phyloP scores from a whole-genome alignment of 2,797 vertebrate genomes.

The Squalus acanthias region DNA sequence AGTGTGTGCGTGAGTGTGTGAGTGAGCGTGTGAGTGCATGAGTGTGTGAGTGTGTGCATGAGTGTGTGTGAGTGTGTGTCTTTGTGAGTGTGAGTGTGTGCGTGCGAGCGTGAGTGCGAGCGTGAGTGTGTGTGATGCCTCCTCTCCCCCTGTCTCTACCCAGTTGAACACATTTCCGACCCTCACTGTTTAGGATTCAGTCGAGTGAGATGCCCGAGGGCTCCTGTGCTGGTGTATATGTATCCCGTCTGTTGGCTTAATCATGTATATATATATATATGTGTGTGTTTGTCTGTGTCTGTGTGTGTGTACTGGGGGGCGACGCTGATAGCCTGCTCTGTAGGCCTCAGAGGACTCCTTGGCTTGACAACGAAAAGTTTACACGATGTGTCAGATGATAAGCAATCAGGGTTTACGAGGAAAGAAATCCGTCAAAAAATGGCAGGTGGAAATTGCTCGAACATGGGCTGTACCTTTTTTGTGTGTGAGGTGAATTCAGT shows the following conservation, averaged over 20 bases:
- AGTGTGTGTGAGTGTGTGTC: background rate
- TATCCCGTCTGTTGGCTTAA: background rate
- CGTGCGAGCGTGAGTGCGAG: background rate
- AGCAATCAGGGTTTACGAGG: conserved; percentile 37
- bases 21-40: background rate
- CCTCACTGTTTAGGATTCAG: background rate
- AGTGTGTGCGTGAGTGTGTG: background rate
- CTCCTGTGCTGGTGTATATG: fast-evolving
- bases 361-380: background rate
- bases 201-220: background rate
- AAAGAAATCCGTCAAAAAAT: conserved; percentile 49
- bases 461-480: conserved; percentile 41
- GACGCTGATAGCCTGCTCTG: background rate
- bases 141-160: no score
- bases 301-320: background rate
- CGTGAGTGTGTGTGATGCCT: no score
- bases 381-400: conserved; percentile 11
- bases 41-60: background rate
- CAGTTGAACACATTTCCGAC: no score
- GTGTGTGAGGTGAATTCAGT: conserved; percentile 49
- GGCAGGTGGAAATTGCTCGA: conserved; percentile 44
- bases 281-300: background rate
- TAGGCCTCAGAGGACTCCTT: background rate
- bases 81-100: no score
- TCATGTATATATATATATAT: no score